A percentile compares a stretch with the other conserved stretches of the same genome.
These are phyloP conservation scores for Caranx melampygus DNA, from an alignment of 2,113 vertebrate genomes.

Conservation along the genomic window DNA sequence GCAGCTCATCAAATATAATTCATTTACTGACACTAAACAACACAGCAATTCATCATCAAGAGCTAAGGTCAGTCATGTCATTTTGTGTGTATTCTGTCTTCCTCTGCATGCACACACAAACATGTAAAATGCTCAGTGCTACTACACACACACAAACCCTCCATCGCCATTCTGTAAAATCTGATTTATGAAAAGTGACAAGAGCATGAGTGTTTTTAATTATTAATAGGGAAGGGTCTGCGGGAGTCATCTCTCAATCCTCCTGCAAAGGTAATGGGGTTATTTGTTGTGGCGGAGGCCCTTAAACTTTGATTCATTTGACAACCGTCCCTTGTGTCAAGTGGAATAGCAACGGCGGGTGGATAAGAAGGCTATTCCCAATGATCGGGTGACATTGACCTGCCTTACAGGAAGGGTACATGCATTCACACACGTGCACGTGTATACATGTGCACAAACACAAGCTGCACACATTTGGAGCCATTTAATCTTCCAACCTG, in stretches of 20 bases:
- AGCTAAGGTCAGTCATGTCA: conserved; percentile 59
- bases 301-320: conserved; percentile 83
- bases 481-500: conserved; percentile 44
- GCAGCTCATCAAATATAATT: conserved; percentile 40
- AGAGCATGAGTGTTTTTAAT: conserved; percentile 84
- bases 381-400: conserved; percentile 79
- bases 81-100: conserved; percentile 8
- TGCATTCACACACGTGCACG: background rate
- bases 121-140: background rate
- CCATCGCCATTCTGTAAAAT: conserved; percentile 48
- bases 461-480: conserved; percentile 12
- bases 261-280: conserved; percentile 76
- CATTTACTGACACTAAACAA: conserved; percentile 7
- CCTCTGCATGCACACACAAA: background rate
- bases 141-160: conserved; percentile 8
- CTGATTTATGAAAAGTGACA: conserved; percentile 83
- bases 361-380: conserved; percentile 80
- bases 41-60: conserved; percentile 33
- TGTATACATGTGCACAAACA: background rate
- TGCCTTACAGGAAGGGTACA: conserved; percentile 34
- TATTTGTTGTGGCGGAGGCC: conserved; percentile 78
- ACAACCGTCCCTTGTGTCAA: conserved; percentile 77
- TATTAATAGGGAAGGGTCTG: conserved; percentile 76
- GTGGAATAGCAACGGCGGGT: conserved; percentile 62
- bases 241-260: conserved; percentile 79